phyloP scores from a whole-genome alignment of 2,888 invertebrate genomes.

The Drosophila paramelanica region DNA sequence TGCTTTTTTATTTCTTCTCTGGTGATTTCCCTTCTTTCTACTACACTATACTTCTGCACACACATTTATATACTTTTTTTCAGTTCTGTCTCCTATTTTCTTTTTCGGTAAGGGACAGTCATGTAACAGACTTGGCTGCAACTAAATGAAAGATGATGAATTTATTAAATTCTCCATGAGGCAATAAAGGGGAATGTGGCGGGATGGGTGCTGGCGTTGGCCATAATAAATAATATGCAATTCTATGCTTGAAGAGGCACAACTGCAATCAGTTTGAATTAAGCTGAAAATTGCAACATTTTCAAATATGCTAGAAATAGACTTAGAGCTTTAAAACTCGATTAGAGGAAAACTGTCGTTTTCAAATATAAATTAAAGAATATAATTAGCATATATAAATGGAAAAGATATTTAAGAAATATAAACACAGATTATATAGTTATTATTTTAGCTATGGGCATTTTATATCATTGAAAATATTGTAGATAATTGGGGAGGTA shows the following conservation, averaged over 20 bases:
- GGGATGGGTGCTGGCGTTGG: conserved; percentile 1
- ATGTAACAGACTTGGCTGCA: conserved; percentile 57
- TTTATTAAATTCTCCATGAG: conserved; percentile 71
- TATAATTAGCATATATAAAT: too few relatives aligned
- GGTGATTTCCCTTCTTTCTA: conserved; percentile 50
- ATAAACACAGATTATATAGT: too few relatives aligned
- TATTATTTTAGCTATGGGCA: too few relatives aligned
- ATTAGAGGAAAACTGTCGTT: too few relatives aligned
- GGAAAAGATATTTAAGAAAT: too few relatives aligned
- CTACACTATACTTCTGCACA: conserved; percentile 39
- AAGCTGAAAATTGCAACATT: conserved; percentile 2
- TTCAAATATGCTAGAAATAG: neutral
- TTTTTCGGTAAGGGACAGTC: conserved; percentile 17
- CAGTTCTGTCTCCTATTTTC: conserved; percentile 1
- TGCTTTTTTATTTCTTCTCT: conserved; percentile 14
- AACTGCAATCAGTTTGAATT: conserved; percentile 24
- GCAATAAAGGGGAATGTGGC: neutral
- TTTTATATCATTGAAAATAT: too few relatives aligned
- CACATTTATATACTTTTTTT: conserved; percentile 47
- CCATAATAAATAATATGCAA: conserved; percentile 39
- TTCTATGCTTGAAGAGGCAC: conserved; percentile 21
- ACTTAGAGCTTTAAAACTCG: too few relatives aligned
- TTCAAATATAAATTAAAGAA: too few relatives aligned
- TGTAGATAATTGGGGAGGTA: too few relatives aligned
- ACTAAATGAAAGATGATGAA: conserved; percentile 79